A percentile compares a stretch with the other conserved stretches of the same genome.
phyloP scores from a whole-genome alignment of 1,140 invertebrate genomes.

The Lamellibrachia luymesi region DNA sequence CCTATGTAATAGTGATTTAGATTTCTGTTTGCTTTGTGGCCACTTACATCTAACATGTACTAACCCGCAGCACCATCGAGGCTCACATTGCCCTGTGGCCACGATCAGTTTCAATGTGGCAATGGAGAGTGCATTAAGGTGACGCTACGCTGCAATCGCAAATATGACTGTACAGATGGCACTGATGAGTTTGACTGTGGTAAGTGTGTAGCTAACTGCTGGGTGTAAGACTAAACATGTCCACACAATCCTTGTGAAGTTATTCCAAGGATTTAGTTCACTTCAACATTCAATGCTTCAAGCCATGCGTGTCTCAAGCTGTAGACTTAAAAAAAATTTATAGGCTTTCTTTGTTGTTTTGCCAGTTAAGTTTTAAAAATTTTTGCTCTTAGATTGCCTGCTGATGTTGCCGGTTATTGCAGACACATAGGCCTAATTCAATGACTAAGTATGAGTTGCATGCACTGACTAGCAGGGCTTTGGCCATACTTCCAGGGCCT shows the following conservation, averaged over 20 bases:
- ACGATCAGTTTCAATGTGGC: slow-evolving; percentile 20
- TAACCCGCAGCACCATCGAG: neutral
- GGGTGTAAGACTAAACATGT: neutral
- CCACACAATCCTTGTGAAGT: neutral
- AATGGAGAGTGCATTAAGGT: slow-evolving; percentile 20
- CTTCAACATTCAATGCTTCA: neutral
- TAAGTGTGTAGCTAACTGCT: slow-evolving; percentile 7
- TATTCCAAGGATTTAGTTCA: neutral
- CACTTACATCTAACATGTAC: neutral
- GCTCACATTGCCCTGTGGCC: neutral
- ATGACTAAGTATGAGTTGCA: neutral
- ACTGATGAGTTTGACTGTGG: slow-evolving; percentile 24
- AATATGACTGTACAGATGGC: slow-evolving; percentile 68
- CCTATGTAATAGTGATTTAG: neutral
- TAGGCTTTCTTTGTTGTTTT: neutral
- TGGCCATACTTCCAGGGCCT: neutral
- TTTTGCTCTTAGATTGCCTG: too few species aligned
- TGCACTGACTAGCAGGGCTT: neutral
- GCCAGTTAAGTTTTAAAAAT: neutral
- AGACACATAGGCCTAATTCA: neutral
- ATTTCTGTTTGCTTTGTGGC: neutral
- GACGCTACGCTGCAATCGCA: slow-evolving; percentile 68
- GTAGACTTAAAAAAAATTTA: neutral
- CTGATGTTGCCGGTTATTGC: neutral
- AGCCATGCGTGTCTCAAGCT: neutral